Percentiles rank a stretch among this genome's conserved stretches.
These are phyloP conservation scores for Caenorhabditis briggsae DNA, from an alignment of 1,140 invertebrate genomes.

Conservation along the genomic window DNA sequence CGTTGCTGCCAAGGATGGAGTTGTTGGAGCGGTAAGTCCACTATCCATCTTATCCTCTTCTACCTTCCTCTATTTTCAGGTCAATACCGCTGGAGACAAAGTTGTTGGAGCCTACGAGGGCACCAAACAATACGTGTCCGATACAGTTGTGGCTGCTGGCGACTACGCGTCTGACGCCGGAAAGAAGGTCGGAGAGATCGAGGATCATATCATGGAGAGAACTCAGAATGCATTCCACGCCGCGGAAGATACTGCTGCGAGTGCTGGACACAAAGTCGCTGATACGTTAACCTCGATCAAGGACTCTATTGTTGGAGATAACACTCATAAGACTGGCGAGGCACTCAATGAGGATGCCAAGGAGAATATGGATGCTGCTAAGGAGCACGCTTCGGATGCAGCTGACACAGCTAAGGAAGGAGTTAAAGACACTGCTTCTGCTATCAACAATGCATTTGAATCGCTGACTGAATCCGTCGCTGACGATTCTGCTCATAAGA, in stretches of 20 bases:
- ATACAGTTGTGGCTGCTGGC: background rate
- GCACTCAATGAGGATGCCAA: slow-evolving; percentile 1
- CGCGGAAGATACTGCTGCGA: background rate
- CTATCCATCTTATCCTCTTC: background rate
- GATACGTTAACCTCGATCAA: background rate
- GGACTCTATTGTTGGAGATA: background rate
- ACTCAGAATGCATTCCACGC: background rate
- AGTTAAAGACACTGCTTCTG: background rate
- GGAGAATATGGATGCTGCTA: background rate
- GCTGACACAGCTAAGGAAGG: background rate
- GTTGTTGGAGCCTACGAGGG: slow-evolving; percentile 23
- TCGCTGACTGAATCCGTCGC: background rate
- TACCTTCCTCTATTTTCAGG: background rate
- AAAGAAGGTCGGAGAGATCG: slow-evolving; percentile 31
- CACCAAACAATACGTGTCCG: slow-evolving; percentile 24
- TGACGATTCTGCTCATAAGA: background rate
- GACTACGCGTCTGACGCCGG: slow-evolving; percentile 9
- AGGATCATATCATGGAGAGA: slow-evolving; percentile 30
- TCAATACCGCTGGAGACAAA: slow-evolving; percentile 25
- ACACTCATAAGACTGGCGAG: slow-evolving; percentile 1
- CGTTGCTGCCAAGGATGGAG: slow-evolving; percentile 20
- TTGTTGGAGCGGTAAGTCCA: slow-evolving; percentile 18
- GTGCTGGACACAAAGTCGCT: background rate
- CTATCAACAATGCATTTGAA: background rate
- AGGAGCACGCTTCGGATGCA: background rate